These are phyloP conservation scores for Chrysina gloriosa DNA, from an alignment of 2,888 invertebrate genomes.

Conservation along the genomic window DNA sequence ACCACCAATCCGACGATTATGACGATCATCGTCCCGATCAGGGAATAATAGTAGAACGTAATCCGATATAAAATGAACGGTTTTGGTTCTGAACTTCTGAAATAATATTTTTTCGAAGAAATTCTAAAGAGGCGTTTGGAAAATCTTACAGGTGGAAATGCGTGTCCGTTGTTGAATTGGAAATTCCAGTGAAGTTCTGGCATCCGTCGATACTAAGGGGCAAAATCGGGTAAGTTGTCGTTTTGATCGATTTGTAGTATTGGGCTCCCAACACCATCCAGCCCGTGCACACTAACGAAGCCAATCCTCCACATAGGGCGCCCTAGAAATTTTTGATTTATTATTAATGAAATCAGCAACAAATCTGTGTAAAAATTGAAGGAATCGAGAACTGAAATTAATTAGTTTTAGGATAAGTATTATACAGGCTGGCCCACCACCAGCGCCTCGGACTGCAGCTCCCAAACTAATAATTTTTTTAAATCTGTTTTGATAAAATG, in stretches of 20 bases:
- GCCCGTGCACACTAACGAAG: constrained; percentile 48
- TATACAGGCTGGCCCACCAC: too few relatives aligned
- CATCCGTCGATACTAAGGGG: constrained; percentile 47
- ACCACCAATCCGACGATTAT: constrained; percentile 72
- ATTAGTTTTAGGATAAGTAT: too few relatives aligned
- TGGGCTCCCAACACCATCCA: constrained; percentile 56
- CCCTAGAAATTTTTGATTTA: constrained; percentile 54
- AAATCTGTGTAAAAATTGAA: too few relatives aligned
- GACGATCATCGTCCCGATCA: constrained; percentile 71
- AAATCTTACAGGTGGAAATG: neutral
- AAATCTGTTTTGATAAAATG: too few relatives aligned
- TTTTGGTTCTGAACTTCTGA: neutral
- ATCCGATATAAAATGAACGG: constrained; percentile 70
- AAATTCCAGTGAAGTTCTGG: constrained; percentile 1
- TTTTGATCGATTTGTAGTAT: constrained; percentile 51
- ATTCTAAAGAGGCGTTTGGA: too few relatives aligned
- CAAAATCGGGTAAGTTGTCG: constrained; percentile 56
- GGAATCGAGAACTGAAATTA: too few relatives aligned
- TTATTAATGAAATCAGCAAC: too few relatives aligned
- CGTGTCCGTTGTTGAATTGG: neutral
- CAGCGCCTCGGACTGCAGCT: too few relatives aligned
- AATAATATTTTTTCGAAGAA: neutral
- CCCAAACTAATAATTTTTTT: too few relatives aligned
- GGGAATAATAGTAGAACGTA: constrained; percentile 76
- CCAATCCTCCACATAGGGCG: constrained; percentile 50